phyloP scores from a whole-genome alignment of 2,113 vertebrate genomes.

The Clarias batrachus region DNA sequence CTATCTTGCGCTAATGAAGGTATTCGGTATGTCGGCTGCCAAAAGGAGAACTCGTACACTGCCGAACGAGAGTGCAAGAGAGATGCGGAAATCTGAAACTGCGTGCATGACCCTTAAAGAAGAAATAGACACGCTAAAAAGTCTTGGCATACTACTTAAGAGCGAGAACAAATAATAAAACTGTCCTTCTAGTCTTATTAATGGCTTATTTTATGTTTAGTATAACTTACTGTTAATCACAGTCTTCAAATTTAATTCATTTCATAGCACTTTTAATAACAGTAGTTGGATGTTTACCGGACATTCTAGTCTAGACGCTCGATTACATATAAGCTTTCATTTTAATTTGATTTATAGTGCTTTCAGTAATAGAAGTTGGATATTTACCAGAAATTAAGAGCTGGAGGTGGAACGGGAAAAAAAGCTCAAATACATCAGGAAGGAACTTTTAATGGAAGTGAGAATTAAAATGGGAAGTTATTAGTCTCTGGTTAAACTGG shows the following conservation, averaged over 20 bases:
- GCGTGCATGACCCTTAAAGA: constrained; percentile 56
- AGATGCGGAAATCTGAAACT: constrained; percentile 54
- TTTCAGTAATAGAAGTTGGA: background rate
- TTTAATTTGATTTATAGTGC: background rate
- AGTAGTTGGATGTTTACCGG: too few species aligned
- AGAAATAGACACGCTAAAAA: constrained; percentile 68
- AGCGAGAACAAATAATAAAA: background rate
- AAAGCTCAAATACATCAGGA: background rate
- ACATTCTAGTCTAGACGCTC: background rate
- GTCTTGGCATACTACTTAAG: constrained; percentile 33
- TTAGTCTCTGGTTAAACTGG: background rate
- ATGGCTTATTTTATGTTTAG: background rate
- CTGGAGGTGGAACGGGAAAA: background rate
- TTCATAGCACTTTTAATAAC: background rate
- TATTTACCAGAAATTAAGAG: background rate
- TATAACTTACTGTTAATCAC: background rate
- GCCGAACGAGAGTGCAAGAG: constrained; percentile 19
- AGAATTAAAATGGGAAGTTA: background rate
- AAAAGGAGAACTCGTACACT: constrained; percentile 36
- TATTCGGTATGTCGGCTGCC: background rate
- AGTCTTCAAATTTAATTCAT: background rate
- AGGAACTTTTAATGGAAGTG: background rate
- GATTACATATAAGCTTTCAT: too few species aligned
- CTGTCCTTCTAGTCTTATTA: background rate
- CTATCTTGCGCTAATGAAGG: background rate